phyloP scores from a whole-genome alignment of 2,797 vertebrate species.

The Takifugu rubripes region DNA sequence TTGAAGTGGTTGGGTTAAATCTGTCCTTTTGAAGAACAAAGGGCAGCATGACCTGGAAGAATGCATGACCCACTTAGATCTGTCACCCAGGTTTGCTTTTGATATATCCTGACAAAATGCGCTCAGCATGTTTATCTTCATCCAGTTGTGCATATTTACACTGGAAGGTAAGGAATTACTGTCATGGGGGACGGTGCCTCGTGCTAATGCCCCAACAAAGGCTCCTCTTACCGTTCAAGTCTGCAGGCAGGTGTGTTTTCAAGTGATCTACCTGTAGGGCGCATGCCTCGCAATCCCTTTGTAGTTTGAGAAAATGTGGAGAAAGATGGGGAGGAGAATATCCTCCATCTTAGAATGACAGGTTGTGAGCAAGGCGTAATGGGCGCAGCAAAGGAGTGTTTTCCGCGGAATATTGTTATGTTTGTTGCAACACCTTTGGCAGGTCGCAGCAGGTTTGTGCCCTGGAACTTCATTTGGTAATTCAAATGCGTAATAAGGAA shows the following conservation, averaged over 20 bases:
- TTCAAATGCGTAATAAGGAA: neutral
- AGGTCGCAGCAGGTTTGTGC: slow-evolving; percentile 36
- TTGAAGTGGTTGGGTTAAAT: neutral
- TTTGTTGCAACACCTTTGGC: slow-evolving; percentile 31
- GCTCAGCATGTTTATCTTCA: neutral
- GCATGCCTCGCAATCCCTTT: slow-evolving; percentile 14
- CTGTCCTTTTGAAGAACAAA: neutral
- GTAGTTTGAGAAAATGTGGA: slow-evolving; percentile 10
- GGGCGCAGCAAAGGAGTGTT: slow-evolving; percentile 19
- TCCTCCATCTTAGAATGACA: slow-evolving; percentile 18
- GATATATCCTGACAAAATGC: slow-evolving; percentile 4
- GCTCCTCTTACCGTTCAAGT: slow-evolving; percentile 45
- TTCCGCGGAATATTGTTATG: slow-evolving; percentile 17
- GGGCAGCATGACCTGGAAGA: slow-evolving; percentile 13
- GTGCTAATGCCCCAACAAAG: slow-evolving; percentile 15
- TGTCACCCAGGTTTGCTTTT: slow-evolving; percentile 1
- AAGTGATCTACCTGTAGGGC: slow-evolving; percentile 28
- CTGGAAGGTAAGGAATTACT: slow-evolving; percentile 13
- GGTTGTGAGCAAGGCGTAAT: slow-evolving; percentile 16
- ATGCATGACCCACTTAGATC: slow-evolving; percentile 30
- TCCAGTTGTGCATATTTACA: slow-evolving; percentile 15
- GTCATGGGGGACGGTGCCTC: slow-evolving; percentile 21
- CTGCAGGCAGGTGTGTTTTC: slow-evolving; percentile 42
- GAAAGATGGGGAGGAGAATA: neutral
- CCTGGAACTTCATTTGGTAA: neutral